phyloP scores from a whole-genome alignment of 1,140 invertebrate genomes.

The Episyrphus balteatus region DNA sequence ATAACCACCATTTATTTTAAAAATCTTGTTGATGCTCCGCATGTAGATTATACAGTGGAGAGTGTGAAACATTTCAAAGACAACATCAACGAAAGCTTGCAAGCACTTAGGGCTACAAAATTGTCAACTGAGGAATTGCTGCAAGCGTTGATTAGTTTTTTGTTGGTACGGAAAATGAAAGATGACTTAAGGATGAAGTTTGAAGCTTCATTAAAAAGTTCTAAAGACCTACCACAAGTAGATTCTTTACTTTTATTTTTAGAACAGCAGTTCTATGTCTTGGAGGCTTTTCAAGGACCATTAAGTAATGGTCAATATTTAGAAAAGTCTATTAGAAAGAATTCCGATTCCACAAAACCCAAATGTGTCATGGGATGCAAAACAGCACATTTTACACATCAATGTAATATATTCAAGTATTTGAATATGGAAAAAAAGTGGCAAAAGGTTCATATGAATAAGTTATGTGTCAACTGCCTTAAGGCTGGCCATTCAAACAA shows the following conservation, averaged over 20 bases:
- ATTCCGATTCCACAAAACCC: neutral
- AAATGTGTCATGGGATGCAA: constrained; percentile 1
- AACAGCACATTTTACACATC: neutral
- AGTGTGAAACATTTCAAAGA: neutral
- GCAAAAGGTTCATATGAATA: neutral
- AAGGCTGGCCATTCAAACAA: neutral
- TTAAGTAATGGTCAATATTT: neutral
- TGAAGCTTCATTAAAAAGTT: neutral
- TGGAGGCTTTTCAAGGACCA: neutral
- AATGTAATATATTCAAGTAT: neutral
- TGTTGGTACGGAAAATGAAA: neutral
- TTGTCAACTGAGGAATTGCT: neutral
- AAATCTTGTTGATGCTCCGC: neutral
- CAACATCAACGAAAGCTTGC: no score
- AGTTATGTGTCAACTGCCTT: neutral
- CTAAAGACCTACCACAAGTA: neutral
- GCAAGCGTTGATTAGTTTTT: neutral
- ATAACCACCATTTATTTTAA: neutral
- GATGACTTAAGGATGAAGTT: neutral
- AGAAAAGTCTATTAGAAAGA: neutral
- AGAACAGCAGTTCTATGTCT: neutral
- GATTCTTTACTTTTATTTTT: neutral
- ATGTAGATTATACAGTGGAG: neutral
- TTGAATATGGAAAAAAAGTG: neutral
- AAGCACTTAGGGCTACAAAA: neutral